Conservation (phyloP, 2,797 vertebrate species). For the Lagorchestes hirsutus region DNA sequence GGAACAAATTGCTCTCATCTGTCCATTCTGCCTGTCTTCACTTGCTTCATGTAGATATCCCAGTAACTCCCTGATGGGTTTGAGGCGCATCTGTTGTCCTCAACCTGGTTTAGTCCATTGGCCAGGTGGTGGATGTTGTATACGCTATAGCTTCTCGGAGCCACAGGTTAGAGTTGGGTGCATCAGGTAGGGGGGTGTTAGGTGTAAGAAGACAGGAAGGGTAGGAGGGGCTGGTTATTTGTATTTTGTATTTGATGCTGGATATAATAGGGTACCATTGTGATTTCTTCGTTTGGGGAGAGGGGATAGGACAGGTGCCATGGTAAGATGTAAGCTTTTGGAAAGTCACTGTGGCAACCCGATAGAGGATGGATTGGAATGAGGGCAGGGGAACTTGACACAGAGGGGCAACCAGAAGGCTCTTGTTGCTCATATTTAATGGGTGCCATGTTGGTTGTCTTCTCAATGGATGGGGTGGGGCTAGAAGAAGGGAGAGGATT, state of each 20-base stretch:
- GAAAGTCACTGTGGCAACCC: neutral
- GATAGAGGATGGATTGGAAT: neutral
- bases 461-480: neutral
- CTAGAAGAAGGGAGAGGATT: neutral
- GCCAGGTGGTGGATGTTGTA: neutral
- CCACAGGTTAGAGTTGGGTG: neutral
- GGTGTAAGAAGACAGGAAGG: neutral
- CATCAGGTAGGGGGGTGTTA: neutral
- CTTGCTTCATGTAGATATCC: neutral
- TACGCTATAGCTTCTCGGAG: neutral
- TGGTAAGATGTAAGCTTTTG: neutral
- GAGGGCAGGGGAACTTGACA: neutral
- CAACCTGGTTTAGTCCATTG: neutral
- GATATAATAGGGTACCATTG: neutral
- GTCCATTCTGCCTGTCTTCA: neutral
- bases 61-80: neutral
- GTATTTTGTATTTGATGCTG: neutral
- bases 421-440: neutral
- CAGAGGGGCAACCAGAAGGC: neutral
- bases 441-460: neutral
- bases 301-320: neutral
- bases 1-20: neutral
- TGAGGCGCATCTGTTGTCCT: neutral
- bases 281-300: neutral
- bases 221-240: neutral